phyloP scores from a whole-genome alignment of 2,888 invertebrate species.

The Andrena praecox region DNA sequence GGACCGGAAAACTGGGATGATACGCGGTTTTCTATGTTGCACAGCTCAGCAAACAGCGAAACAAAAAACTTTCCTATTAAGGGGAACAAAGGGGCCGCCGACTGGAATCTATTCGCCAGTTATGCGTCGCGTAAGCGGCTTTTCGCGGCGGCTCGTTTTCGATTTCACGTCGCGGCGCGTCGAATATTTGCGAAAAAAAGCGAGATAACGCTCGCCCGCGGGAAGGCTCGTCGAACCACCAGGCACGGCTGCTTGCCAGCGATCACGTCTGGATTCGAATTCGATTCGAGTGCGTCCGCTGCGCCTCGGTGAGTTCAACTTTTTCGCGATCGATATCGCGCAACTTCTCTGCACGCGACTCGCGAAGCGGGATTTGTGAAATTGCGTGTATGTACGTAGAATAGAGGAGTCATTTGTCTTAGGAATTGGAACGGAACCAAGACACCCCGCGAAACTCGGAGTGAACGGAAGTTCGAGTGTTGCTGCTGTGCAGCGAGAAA shows the following conservation, averaged over 20 bases:
- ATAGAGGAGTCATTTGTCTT: constrained; percentile 31
- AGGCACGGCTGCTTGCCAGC: not conserved
- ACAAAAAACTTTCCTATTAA: constrained; percentile 68
- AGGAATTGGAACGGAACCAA: constrained; percentile 46
- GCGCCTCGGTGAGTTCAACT: not conserved
- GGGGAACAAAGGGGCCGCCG: constrained; percentile 53
- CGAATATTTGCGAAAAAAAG: constrained; percentile 40
- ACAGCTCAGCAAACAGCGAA: constrained; percentile 48
- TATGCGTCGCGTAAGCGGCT: constrained; percentile 63
- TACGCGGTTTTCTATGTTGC: constrained; percentile 24
- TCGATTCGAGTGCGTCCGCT: not conserved
- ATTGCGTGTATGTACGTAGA: not conserved
- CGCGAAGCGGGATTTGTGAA: constrained; percentile 1
- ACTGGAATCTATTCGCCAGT: constrained; percentile 60
- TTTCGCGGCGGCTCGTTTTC: constrained; percentile 49
- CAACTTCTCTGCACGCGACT: no score
- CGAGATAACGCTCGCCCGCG: constrained; percentile 35
- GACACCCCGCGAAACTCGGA: constrained; percentile 28
- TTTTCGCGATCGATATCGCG: not conserved
- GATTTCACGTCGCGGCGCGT: constrained; percentile 52
- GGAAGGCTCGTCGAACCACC: constrained; percentile 11
- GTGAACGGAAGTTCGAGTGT: constrained; percentile 21
- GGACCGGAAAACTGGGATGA: constrained; percentile 38
- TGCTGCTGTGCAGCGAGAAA: not conserved
- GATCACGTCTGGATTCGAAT: not conserved